Evolutionary conservation across 2,113 vertebrate species (phyloP).

Genomic region (Sceloporus tristichus): DNA sequence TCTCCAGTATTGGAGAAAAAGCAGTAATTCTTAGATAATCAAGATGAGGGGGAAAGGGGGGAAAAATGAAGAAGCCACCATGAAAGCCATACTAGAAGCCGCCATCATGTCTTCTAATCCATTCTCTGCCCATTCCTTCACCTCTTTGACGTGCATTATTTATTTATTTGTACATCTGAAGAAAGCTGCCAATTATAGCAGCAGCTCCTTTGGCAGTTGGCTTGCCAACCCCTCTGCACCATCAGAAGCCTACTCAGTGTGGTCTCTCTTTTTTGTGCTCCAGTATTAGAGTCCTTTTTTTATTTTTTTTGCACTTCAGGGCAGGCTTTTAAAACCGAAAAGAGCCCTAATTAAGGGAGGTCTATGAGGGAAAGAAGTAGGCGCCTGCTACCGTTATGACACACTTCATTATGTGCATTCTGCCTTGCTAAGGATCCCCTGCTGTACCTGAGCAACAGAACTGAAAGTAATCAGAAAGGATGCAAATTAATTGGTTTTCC

Average conservation of each 20-base stretch:
- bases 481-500: constrained; percentile 73
- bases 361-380: constrained; percentile 51
- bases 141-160: accelerated
- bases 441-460: constrained; percentile 67
- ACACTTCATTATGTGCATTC: constrained; percentile 72
- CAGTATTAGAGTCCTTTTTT: background rate
- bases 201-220: constrained; percentile 15
- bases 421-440: constrained; percentile 65
- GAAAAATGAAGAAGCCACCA: background rate
- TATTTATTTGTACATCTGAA: background rate
- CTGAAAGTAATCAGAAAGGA: constrained; percentile 71
- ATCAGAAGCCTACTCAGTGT: background rate
- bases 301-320: constrained; percentile 35
- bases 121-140: background rate
- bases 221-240: background rate
- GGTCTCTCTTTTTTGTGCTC: background rate
- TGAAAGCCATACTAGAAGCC: background rate
- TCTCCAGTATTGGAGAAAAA: background rate
- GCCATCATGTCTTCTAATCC: background rate
- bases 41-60: background rate
- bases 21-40: background rate
- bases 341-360: constrained; percentile 72
- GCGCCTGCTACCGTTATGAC: constrained; percentile 67
- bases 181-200: constrained; percentile 39
- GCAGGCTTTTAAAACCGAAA: constrained; percentile 62